Conservation (phyloP, 2,113 vertebrate species). For the Phyllostomus discolor region DNA sequence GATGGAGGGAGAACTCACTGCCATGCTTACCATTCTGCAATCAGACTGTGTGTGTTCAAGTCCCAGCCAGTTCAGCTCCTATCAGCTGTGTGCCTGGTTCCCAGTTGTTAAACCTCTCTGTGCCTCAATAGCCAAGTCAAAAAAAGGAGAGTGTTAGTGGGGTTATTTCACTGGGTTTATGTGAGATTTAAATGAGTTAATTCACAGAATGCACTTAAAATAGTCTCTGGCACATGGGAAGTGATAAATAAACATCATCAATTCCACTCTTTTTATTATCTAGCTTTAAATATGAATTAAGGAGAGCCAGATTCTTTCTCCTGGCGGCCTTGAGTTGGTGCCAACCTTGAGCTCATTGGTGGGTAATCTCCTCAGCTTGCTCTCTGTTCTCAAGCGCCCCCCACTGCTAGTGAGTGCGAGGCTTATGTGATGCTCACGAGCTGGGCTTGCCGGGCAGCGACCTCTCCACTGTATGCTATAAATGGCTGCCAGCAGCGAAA, state of each 20-base stretch:
- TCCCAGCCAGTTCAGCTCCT: neutral
- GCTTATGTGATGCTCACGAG: neutral
- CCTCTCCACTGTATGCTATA: slow-evolving; percentile 44
- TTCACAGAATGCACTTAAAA: neutral
- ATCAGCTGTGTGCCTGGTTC: neutral
- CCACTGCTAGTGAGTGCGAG: neutral
- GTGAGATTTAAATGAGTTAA: neutral
- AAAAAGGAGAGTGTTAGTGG: neutral
- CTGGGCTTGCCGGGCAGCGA: slow-evolving; percentile 2
- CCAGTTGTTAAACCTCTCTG: neutral
- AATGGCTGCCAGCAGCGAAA: slow-evolving; percentile 74
- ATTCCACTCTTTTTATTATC: neutral
- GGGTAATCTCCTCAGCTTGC: neutral
- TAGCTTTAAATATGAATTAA: neutral
- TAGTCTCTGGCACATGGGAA: neutral
- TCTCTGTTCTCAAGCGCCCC: slow-evolving; percentile 44
- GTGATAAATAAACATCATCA: neutral
- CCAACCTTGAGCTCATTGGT: slow-evolving; percentile 43
- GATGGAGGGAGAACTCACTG: too few relatives aligned
- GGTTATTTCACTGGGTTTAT: neutral
- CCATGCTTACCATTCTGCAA: neutral
- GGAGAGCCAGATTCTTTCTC: neutral
- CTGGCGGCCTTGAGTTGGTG: slow-evolving; percentile 12
- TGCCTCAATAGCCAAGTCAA: neutral
- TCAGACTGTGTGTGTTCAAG: neutral